Percentiles rank a stretch among this genome's conserved stretches.
Conservation (phyloP, 2,797 vertebrate genomes). For the Schizopygopsis malacanthus region DNA sequence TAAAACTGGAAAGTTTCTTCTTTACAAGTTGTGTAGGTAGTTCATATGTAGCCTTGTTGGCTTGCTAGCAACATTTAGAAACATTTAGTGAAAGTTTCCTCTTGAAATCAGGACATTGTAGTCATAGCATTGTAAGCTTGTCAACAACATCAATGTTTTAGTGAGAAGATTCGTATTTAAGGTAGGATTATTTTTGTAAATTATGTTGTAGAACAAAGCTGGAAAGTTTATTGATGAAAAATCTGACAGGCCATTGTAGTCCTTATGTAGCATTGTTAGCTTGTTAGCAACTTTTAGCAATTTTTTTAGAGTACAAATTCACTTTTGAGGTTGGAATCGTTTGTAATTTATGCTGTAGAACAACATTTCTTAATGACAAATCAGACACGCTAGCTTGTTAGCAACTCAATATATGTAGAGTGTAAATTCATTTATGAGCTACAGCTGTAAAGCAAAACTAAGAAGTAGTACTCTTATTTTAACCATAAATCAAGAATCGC, state of each 20-base stretch:
- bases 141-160: not conserved
- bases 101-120: not conserved
- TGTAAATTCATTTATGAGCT: not conserved
- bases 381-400: not conserved
- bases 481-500: not conserved
- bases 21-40: not conserved
- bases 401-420: not conserved
- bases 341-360: not conserved
- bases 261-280: not conserved
- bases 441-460: not conserved
- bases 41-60: not conserved
- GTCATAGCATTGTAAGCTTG: not conserved
- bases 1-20: not conserved
- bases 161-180: not conserved
- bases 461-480: not conserved
- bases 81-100: too few relatives aligned
- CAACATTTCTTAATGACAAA: not conserved
- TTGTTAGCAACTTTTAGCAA: not conserved
- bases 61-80: not conserved
- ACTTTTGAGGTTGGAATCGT: not conserved
- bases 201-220: not conserved
- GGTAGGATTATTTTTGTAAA: not conserved
- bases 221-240: not conserved
- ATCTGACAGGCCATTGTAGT: not conserved
- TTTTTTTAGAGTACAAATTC: not conserved